phyloP scores from a whole-genome alignment of 2,113 vertebrate species.

The Glaucomys volans region DNA sequence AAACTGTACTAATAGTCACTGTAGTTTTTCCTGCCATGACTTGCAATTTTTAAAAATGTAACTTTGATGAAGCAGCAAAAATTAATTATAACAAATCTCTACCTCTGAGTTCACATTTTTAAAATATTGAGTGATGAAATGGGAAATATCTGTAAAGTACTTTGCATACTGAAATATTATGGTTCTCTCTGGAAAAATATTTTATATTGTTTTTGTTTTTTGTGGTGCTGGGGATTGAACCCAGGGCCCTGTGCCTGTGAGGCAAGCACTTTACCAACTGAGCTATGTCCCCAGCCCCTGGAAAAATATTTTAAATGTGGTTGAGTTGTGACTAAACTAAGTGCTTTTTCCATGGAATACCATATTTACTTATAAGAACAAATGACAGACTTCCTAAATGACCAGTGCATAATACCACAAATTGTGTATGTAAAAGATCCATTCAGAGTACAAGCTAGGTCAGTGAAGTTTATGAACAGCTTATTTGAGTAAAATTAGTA shows the following conservation, averaged over 20 bases:
- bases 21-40: neutral
- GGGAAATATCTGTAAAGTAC: neutral
- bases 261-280: no score
- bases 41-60: neutral
- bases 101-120: neutral
- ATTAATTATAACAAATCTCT: neutral
- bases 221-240: no score
- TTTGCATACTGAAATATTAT: neutral
- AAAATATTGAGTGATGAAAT: slow-evolving; percentile 18
- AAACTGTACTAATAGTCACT: neutral
- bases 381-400: slow-evolving; percentile 2
- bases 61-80: neutral
- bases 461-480: neutral
- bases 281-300: no score
- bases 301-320: neutral
- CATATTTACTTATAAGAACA: slow-evolving; percentile 23
- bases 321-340: slow-evolving; percentile 5
- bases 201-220: no score
- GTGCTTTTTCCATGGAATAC: neutral
- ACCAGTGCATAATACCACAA: neutral
- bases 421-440: neutral
- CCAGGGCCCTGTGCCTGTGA: no score
- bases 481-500: slow-evolving; percentile 14
- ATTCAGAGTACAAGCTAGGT: neutral
- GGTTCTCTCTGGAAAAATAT: neutral